Conservation (phyloP, 2,797 vertebrate species). For the Sebastes trivittatus region DNA sequence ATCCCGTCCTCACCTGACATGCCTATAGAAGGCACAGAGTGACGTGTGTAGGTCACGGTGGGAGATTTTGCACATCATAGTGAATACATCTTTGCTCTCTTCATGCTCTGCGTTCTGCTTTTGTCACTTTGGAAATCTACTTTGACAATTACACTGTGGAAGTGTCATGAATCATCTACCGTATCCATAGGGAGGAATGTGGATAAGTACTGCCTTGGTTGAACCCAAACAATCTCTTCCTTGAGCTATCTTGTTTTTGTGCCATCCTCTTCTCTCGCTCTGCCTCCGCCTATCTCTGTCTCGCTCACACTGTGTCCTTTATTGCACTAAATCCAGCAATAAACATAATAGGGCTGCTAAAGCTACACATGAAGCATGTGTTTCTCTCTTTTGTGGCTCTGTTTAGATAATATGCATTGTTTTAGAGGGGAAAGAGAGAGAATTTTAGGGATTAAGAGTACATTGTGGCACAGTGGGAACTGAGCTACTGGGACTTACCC, state of each 20-base stretch:
- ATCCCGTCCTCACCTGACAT: background rate
- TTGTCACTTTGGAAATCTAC: slow-evolving; percentile 36
- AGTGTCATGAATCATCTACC: slow-evolving; percentile 40
- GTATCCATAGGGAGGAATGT: slow-evolving; percentile 36
- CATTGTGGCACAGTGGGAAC: slow-evolving; percentile 58
- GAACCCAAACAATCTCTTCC: slow-evolving; percentile 36
- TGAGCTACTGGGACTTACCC: slow-evolving; percentile 63
- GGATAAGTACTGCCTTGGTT: slow-evolving; percentile 35
- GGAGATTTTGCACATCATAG: slow-evolving; percentile 4
- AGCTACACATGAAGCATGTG: slow-evolving; percentile 15
- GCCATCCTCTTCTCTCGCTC: background rate
- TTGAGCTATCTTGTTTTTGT: slow-evolving; percentile 9
- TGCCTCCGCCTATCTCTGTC: background rate
- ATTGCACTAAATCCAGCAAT: slow-evolving; percentile 35
- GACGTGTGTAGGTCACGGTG: background rate
- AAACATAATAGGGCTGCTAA: slow-evolving; percentile 37
- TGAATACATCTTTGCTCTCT: background rate
- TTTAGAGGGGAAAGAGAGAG: slow-evolving; percentile 15
- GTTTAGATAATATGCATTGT: slow-evolving; percentile 28
- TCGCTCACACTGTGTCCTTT: slow-evolving; percentile 6
- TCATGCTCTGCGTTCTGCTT: background rate
- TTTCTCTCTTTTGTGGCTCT: slow-evolving; percentile 43
- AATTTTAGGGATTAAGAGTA: slow-evolving; percentile 60
- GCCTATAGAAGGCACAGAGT: background rate
- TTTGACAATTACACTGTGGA: slow-evolving; percentile 41